A percentile compares a stretch with the other conserved stretches of the same genome.
phyloP scores from a whole-genome alignment of 2,888 invertebrate species.

The Ormia ochracea region DNA sequence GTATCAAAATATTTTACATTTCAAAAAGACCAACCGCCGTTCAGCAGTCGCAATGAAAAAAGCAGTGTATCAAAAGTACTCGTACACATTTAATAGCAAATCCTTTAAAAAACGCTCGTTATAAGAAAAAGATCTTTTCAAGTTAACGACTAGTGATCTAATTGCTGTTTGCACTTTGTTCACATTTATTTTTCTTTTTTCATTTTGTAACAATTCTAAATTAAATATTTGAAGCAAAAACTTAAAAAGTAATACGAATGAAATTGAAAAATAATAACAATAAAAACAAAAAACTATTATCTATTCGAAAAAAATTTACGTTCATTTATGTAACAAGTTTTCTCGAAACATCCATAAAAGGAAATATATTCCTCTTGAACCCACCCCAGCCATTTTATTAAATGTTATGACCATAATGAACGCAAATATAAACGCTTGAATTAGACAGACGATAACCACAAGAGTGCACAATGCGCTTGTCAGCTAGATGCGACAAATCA shows the following conservation, averaged over 20 bases:
- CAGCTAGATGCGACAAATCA: constrained; percentile 39
- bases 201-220: background rate
- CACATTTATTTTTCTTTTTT: background rate
- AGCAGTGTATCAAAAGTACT: too few relatives aligned
- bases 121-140: background rate
- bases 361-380: constrained; percentile 55
- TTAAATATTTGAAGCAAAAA: constrained; percentile 7
- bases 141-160: constrained; percentile 58
- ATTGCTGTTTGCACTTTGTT: constrained; percentile 54
- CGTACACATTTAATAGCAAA: too few relatives aligned
- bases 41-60: too few relatives aligned
- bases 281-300: constrained; percentile 43
- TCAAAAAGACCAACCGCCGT: too few relatives aligned
- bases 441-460: background rate
- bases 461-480: background rate
- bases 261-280: constrained; percentile 21
- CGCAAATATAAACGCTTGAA: constrained; percentile 9
- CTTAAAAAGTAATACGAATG: background rate
- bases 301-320: constrained; percentile 52
- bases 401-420: constrained; percentile 43
- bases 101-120: too few relatives aligned
- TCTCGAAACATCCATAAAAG: constrained; percentile 60
- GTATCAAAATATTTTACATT: too few relatives aligned
- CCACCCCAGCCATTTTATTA: background rate
- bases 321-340: constrained; percentile 60